Evolutionary conservation across 2,888 invertebrate genomes (phyloP).

Genomic region (Tenthredo mesomela): DNA sequence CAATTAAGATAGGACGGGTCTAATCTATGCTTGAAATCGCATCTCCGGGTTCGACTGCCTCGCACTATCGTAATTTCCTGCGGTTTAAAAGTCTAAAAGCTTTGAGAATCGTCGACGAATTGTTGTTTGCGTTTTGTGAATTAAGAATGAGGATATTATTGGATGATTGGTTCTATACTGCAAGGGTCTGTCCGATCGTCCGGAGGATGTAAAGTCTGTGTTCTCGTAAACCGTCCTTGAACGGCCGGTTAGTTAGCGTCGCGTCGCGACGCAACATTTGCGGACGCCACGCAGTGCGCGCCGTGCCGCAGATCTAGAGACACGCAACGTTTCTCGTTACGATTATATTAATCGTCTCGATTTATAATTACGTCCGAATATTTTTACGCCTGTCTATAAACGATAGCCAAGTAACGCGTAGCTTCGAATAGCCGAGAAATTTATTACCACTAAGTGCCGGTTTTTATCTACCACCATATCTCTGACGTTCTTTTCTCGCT

Average conservation of each 20-base stretch:
- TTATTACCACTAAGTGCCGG: constrained; percentile 50
- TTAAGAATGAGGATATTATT: not conserved
- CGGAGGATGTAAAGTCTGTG: not conserved
- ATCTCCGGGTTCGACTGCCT: constrained; percentile 1
- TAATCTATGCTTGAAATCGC: not conserved
- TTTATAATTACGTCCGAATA: constrained; percentile 75
- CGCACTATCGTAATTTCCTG: not conserved
- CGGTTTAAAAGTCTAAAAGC: not conserved
- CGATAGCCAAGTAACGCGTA: constrained; percentile 35
- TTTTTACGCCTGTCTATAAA: constrained; percentile 59
- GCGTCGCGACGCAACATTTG: not conserved
- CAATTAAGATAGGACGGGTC: constrained; percentile 23
- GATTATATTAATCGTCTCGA: constrained; percentile 75
- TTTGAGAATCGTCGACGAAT: not conserved
- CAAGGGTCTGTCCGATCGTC: not conserved
- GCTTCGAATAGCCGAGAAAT: constrained; percentile 53
- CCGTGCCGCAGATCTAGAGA: constrained; percentile 2
- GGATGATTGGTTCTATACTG: not conserved
- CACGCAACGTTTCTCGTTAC: constrained; percentile 72
- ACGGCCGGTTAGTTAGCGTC: constrained; percentile 40
- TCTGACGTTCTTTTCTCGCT: constrained; percentile 43
- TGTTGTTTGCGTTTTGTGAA: not conserved
- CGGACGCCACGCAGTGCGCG: constrained; percentile 11
- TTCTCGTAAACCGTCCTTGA: constrained; percentile 43
- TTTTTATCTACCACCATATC: constrained; percentile 47